Percentiles rank a stretch among this genome's conserved stretches.
These are phyloP conservation scores for Pseudopipra pipra DNA, from an alignment of 2,113 vertebrate species.

Conservation along the genomic window DNA sequence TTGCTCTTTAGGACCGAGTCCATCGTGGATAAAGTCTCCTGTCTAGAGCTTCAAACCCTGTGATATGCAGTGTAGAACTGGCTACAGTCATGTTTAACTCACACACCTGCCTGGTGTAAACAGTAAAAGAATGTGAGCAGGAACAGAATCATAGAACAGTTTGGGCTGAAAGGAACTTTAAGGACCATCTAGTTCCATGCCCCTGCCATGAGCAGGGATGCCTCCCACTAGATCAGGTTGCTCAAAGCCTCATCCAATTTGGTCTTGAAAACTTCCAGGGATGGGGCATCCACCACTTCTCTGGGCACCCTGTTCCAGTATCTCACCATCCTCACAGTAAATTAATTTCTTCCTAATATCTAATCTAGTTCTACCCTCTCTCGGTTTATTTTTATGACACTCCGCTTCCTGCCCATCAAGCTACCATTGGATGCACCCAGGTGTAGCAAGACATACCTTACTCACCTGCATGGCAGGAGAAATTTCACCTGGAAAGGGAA, in stretches of 20 bases:
- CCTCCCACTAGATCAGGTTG: background rate
- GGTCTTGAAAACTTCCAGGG: background rate
- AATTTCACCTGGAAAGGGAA: slow-evolving; percentile 66
- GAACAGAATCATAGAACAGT: background rate
- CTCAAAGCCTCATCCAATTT: background rate
- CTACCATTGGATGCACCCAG: background rate
- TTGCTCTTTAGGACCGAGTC: background rate
- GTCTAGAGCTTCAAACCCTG: background rate
- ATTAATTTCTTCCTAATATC: background rate
- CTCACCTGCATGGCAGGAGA: slow-evolving; percentile 65
- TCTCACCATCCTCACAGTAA: background rate
- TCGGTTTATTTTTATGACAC: background rate
- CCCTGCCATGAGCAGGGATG: background rate
- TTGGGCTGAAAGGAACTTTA: background rate
- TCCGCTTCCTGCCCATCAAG: background rate
- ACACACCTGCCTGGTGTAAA: background rate
- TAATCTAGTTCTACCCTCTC: background rate
- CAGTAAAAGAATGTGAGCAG: background rate
- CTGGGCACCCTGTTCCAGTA: background rate
- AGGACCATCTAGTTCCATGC: background rate
- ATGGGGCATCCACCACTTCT: background rate
- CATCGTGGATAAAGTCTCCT: background rate
- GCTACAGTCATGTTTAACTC: background rate
- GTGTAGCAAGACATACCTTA: background rate
- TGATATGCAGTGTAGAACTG: background rate